Evolutionary conservation across 2,888 invertebrate genomes (phyloP), one percentile per base, ranked within the genome.

Genomic region (Heliconius ismenius): DNA sequence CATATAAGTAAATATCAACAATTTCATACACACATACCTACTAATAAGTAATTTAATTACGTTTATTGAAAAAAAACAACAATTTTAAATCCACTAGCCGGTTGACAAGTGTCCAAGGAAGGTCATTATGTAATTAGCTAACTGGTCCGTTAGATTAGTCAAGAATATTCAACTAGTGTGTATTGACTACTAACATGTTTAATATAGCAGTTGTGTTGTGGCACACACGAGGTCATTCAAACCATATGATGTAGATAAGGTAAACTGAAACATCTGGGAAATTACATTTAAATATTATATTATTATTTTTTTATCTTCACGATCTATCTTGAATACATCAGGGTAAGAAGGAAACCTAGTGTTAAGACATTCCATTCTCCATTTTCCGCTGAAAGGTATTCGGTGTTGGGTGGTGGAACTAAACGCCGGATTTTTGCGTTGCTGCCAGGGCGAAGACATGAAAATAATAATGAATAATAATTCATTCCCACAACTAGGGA

Each of bases 21-120:
- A 15, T 3, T 13, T 13, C 39, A 39, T 39, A 21, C 54, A 54
- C 21, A 54, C 39, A 13, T 28, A 28, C 2, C 2, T 39, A 39
- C 39, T 13, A 3, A 28, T 32, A 18, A 18, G 28, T 63, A 43
- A 28, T 18, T 63, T 28, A 18, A 36, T n/a, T n/a, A 65, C 21
- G n/a, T 32, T 65, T 39, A 65, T 65, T 65, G n/a, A 65, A 65
- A 65, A 28, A 21, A 36, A 32, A n/a, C n/a, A 65, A 36, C 4
- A 13, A 13, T 36, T 21, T 7, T 7, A 54, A 54, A 54, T 6
- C 18, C 54, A 21, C 36, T 39, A 65, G 65, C n/a, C n/a, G n/a
- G 65, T 64, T 9, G 15, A 63, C 63, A 10, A 11, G 32, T 64
- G 32, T 18, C 36, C 32, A 36, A n/a, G 36, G 65, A 36, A 65